These are phyloP conservation scores for Emydocephalus ijimae DNA, from an alignment of 2,113 vertebrate species.

Conservation along the genomic window DNA sequence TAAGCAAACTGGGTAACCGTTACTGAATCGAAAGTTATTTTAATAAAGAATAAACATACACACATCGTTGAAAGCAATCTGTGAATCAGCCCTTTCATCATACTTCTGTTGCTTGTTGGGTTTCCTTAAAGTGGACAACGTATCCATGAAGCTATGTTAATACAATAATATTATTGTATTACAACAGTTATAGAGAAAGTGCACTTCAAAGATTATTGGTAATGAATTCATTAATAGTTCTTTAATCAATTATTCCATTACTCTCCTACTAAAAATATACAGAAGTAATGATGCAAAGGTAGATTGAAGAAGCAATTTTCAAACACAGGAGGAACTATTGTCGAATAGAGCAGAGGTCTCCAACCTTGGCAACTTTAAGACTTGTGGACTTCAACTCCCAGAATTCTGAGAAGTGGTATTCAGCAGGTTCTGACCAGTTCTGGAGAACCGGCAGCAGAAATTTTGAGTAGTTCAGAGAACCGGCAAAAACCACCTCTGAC, in stretches of 20 bases:
- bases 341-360: neutral
- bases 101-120: neutral
- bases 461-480: no score
- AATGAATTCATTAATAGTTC: neutral
- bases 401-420: no score
- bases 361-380: no score
- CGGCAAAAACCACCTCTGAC: no score
- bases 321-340: neutral
- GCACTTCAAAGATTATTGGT: neutral
- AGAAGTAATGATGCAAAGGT: neutral
- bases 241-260: neutral
- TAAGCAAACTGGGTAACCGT: neutral
- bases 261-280: neutral
- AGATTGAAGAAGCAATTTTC: neutral
- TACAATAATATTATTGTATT: neutral
- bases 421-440: no score
- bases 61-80: neutral
- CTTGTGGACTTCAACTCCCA: no score
- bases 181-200: neutral
- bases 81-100: neutral
- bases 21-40: neutral
- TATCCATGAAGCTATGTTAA: neutral
- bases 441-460: no score
- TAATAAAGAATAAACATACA: neutral
- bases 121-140: neutral